A percentile compares a stretch with the other conserved stretches of the same genome.
Conservation (phyloP, 1,140 invertebrate genomes). For the Leptinotarsa lineolata region DNA sequence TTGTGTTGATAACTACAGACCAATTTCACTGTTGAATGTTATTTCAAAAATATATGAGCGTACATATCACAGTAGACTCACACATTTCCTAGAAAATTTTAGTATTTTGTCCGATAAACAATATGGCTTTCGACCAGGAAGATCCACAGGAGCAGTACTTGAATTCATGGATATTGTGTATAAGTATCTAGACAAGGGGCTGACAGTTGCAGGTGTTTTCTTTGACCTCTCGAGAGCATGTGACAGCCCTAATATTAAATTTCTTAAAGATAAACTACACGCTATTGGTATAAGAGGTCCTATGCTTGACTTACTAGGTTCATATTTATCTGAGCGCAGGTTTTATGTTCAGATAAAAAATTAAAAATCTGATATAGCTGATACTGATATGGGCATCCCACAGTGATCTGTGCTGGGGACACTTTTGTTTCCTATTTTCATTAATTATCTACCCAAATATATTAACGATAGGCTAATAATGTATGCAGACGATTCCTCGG, state of each 20-base stretch:
- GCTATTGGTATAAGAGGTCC: too few relatives aligned
- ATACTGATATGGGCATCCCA: too few relatives aligned
- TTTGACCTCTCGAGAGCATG: too few relatives aligned
- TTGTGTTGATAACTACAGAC: neutral
- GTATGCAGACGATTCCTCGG: too few relatives aligned
- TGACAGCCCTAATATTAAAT: too few relatives aligned
- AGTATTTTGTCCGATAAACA: neutral
- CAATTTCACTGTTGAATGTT: neutral
- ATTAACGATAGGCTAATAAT: too few relatives aligned
- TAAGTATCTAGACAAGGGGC: neutral
- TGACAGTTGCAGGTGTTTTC: neutral
- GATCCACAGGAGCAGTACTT: neutral
- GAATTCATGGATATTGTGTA: neutral
- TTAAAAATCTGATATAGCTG: too few relatives aligned
- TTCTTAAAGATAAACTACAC: too few relatives aligned
- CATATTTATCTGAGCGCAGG: too few relatives aligned
- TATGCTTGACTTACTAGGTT: too few relatives aligned
- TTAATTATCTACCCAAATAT: neutral
- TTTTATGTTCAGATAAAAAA: too few relatives aligned
- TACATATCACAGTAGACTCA: neutral
- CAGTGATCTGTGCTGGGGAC: too few relatives aligned
- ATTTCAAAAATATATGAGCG: conserved; percentile 15
- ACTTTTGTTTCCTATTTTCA: neutral
- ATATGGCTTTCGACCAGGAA: conserved; percentile 12
- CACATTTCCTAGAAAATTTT: neutral